Base-by-base conservation (phyloP, 2,888 invertebrate species). In the Linyphia triangularis region DNA sequence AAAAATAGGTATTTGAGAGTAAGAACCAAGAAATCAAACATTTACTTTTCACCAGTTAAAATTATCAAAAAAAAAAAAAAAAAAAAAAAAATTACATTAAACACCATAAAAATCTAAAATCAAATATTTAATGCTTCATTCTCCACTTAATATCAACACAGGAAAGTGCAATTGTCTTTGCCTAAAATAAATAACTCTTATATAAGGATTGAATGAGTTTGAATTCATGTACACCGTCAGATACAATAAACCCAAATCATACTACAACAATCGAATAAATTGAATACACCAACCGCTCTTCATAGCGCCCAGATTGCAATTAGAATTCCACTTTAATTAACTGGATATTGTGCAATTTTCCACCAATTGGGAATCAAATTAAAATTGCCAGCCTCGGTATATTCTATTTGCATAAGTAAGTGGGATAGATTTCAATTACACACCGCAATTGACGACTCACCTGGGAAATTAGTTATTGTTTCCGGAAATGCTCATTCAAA, bases 401-500 rank as follows among this genome's bases (percentile, higher is more conserved):
- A n/a, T 51, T 51, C 51, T 51, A 51, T 51, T 51, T 16, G 33
- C 33, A 33, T 33, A 33, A 33, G n/a, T 51, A 51, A 51, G n/a
- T n/a, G 13, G n/a, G 51, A n/a, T 1, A 51, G 16, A 16, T 13
- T n/a, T 51, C n/a, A 51, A 51, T 51, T 51, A 51, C 51, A 51
- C n/a, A 5, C 5, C 51, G 51, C 5, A 16, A 13, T 51, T 51
- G n/a, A 51, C n/a, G n/a, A n/a, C 51, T 51, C 51, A 5, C n/a
- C 51, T 51, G 51, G 51, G 51, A 51, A 51, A 51, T 51, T 51
- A 51, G n/a, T 51, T 51, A 51, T 51, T 51, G n/a, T 51, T 51
- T 6, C 13, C 13, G 51, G n/a, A n/a, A 51, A 16, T 51, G 51
- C 13, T 51, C 51, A 51, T 51, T 51, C n/a, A 13, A 51, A 51